Conservation (phyloP, 2,113 vertebrate species). For the Candoia aspera region DNA sequence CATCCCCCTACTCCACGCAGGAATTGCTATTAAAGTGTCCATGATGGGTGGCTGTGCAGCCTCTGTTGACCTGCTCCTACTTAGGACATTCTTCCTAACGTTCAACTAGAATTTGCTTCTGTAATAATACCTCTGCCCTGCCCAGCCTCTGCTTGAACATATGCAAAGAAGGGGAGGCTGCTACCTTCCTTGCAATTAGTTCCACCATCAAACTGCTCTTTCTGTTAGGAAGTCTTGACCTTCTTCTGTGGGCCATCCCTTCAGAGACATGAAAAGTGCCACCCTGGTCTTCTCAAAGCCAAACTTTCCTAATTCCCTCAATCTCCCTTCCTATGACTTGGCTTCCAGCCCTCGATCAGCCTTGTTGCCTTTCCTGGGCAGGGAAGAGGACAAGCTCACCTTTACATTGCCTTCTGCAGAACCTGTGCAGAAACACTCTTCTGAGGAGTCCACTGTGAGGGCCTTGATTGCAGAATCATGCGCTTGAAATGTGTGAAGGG, state of each 20-base stretch:
- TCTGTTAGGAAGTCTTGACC: background rate
- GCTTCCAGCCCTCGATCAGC: background rate
- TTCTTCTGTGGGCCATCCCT: background rate
- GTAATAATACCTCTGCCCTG: no score
- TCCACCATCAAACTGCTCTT: background rate
- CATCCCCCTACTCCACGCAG: no score
- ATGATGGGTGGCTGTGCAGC: no score
- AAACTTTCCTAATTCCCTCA: background rate
- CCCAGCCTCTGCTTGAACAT: no score
- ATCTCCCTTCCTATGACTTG: background rate
- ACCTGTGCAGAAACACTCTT: slow-evolving; percentile 94
- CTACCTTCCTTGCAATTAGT: background rate
- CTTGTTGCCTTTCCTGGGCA: background rate
- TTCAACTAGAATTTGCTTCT: no score
- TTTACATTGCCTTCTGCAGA: slow-evolving; percentile 98
- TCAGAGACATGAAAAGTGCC: background rate
- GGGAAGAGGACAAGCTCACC: slow-evolving; percentile 69
- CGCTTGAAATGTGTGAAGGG: slow-evolving; percentile 92
- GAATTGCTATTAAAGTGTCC: no score
- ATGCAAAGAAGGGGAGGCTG: no score
- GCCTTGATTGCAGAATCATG: slow-evolving; percentile 96
- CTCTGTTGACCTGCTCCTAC: no score
- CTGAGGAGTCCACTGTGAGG: slow-evolving; percentile 86
- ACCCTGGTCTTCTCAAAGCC: background rate
- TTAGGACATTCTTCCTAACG: no score